Evolutionary conservation across 1,140 invertebrate genomes (phyloP), one percentile per base, ranked within the genome.

Genomic region (Lordiphosa mommai): DNA sequence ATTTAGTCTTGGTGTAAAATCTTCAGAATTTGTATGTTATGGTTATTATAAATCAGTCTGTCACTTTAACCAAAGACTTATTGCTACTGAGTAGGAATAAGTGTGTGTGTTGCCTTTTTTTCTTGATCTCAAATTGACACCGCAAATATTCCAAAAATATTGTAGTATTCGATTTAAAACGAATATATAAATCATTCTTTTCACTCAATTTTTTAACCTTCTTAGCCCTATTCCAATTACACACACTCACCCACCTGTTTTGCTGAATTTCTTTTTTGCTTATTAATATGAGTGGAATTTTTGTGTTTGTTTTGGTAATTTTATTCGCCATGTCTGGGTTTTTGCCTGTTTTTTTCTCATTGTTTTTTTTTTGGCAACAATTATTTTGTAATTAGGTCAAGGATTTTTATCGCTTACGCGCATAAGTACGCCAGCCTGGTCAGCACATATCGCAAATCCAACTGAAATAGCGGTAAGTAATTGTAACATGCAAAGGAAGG

Each of bases 301-400:
- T 56, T 61, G 48, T 85, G 77, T 85, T 84, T 84, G 77, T 84
- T 84, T 84, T 84, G 68, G 68, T 84, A 84, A 84, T 84, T 85
- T 47, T 69, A 77, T 85, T 77, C 61, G 48, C 29, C 56, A 38
- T 47, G 66, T 76, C 65, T 82, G 43, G 49, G 37, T 43, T 27
- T 27, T 27, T 7, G 23, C 23, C 27, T 46, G 46, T 33, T 12
- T 27, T 53, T 33, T 41, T 7, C 23, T 27, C 23, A 27, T 27
- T 27, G 23, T 12, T 47, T 17, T 40, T 33, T 53, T 46, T 72
- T 72, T 72, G 68, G 48, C 63, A 84, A 85, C 77, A 84, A 85
- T 84, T 84, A 84, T 84, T 70, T 84, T 52, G 77, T 84, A 84
- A 84, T 84, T 77, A 66, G 77, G 77, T 84, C 77, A 84, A 84